Conservation (phyloP, 2,113 vertebrate genomes). For the Cebus imitator region DNA sequence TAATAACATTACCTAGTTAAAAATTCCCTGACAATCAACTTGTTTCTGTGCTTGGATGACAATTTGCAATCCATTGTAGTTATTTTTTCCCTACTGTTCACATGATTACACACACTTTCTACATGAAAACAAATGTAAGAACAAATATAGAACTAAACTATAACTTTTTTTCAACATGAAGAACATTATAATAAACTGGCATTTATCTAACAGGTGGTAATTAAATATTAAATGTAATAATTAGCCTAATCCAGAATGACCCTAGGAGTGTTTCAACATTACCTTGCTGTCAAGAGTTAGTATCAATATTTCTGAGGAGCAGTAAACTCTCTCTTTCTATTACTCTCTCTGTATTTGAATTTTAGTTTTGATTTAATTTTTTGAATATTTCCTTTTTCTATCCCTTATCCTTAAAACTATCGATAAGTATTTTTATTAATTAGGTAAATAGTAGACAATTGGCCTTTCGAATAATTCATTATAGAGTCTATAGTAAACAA, state of each 20-base stretch:
- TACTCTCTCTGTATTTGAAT: background rate
- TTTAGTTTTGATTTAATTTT: background rate
- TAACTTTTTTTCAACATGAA: background rate
- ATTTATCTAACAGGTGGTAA: background rate
- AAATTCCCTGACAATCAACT: background rate
- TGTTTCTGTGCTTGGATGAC: background rate
- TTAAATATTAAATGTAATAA: background rate
- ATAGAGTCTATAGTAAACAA: background rate
- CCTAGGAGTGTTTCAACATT: background rate
- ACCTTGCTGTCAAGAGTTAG: background rate
- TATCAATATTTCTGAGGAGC: background rate
- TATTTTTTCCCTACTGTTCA: background rate
- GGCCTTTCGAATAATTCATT: background rate
- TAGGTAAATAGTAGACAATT: background rate
- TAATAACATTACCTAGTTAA: background rate
- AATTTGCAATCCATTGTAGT: background rate
- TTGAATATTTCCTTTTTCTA: background rate
- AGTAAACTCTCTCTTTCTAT: background rate
- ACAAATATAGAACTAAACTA: background rate
- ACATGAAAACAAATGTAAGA: background rate
- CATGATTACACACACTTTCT: background rate
- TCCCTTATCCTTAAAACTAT: background rate
- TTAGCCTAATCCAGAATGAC: background rate
- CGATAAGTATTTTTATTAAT: background rate
- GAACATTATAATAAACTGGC: background rate